Evolutionary conservation across 2,113 vertebrate species (phyloP), one percentile per base, ranked within the genome.

Genomic region (Proterorhinus semilunaris): DNA sequence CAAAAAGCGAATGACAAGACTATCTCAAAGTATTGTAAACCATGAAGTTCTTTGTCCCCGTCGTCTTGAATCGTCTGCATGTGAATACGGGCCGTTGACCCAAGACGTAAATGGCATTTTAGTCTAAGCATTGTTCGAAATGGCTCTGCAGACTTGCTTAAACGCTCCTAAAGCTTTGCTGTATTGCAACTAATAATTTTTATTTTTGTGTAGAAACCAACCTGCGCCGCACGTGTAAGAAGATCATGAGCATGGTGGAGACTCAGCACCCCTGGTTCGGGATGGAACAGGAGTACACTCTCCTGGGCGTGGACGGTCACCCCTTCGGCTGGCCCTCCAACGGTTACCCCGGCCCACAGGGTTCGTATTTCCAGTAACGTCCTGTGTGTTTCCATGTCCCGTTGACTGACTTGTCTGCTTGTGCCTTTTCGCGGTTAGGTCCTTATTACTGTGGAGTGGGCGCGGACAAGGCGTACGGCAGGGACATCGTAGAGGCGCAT

Each of bases 311-410:
- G 12, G 96, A 98, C 0, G 95, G 96, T 15, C 96, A 98, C 81
- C 97, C 97, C 0, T 99, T 98, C 55, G 96, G 96, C 17, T 99
- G 96, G 97, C 97, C 97, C 62, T 94, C 95, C 78, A 99, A 99
- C 0, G 96, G 96, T 73, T 99, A 97, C 83, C 97, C 96, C 6
- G 96, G 96, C 70, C 96, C 97, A n/a, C 97, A 98, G 90, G 97
- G 97, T 98, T 86, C 83, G 71, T 58, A 8, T 46, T 1, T n/a
- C n/a, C n/a, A n/a, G n/a, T n/a, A n/a, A n/a, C n/a, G n/a, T n/a
- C n/a, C n/a, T 3, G 13, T 46, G 10, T 53, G 46, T 57, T 66
- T 42, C 5, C 17, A 54, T 4, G 6, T 1, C 10, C 10, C 2
- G 1, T 44, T 8, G 42, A 50, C 7, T 15, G 5, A 74, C 17